These are phyloP conservation scores for Phymastichus coffea DNA, from an alignment of 1,140 invertebrate genomes.

Conservation along the genomic window DNA sequence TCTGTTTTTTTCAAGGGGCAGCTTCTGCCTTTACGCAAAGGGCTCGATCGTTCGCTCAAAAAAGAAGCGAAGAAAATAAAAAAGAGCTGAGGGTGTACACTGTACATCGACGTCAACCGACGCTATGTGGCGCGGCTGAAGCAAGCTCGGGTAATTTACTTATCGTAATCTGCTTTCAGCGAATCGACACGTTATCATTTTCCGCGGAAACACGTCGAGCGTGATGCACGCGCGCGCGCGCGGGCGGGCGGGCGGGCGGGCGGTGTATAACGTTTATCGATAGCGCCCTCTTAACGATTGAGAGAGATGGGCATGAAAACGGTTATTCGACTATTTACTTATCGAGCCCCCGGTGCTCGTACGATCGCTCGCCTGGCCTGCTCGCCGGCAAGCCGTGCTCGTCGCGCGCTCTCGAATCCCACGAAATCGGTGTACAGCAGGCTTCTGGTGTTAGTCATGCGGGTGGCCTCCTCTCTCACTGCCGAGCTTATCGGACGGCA, in stretches of 20 bases:
- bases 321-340: conserved; percentile 15
- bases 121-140: too few relatives aligned
- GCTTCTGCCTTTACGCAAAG: too few relatives aligned
- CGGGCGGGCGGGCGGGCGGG: background rate
- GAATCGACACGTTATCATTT: conserved; percentile 1
- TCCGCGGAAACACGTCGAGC: background rate
- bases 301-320: background rate
- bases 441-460: conserved; percentile 12
- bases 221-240: too few relatives aligned
- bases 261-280: background rate
- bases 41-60: too few relatives aligned
- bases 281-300: background rate
- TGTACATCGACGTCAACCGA: too few relatives aligned
- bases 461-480: background rate
- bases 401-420: too few relatives aligned
- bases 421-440: too few relatives aligned
- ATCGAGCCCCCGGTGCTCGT: too few relatives aligned
- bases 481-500: conserved; percentile 7
- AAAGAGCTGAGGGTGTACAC: too few relatives aligned
- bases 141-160: background rate
- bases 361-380: too few relatives aligned
- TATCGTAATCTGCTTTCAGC: background rate
- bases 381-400: background rate
- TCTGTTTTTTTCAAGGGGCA: too few relatives aligned
- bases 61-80: too few relatives aligned